phyloP scores from a whole-genome alignment of 37 sponge, comb jelly and placozoan species.

The Aplysina aerophoba region DNA sequence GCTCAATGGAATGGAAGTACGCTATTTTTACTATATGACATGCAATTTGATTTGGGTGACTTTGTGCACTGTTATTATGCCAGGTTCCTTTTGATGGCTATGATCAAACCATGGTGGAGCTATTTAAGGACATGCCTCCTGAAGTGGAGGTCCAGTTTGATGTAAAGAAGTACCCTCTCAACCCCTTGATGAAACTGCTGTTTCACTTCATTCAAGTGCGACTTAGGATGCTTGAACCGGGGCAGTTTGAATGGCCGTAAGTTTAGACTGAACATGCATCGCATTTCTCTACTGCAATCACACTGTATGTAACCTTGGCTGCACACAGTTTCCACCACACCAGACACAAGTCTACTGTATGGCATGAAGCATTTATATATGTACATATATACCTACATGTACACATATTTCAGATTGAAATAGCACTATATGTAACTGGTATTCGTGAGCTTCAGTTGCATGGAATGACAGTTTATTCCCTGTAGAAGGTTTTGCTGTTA shows the following conservation, averaged over 20 bases:
- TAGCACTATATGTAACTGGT: no score
- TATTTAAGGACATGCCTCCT: not conserved
- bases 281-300: no score
- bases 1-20: slow-evolving; percentile 45
- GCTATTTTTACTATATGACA: not conserved
- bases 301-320: no score
- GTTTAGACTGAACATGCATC: no score
- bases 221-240: not conserved
- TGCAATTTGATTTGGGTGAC: not conserved
- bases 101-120: slow-evolving; percentile 14
- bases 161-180: slow-evolving; percentile 42
- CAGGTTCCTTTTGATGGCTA: slow-evolving; percentile 71
- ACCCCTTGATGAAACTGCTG: slow-evolving; percentile 25
- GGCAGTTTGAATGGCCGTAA: slow-evolving; percentile 6
- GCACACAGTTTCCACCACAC: no score
- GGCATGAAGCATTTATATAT: no score
- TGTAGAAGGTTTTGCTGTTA: no score
- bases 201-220: slow-evolving; percentile 21
- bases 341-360: no score
- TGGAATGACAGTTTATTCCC: no score
- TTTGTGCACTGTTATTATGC: not conserved
- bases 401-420: no score
- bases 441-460: no score
- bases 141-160: slow-evolving; percentile 22
- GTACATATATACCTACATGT: no score